phyloP scores from a whole-genome alignment of 1,140 invertebrate genomes.

The Aphidius ervi region DNA sequence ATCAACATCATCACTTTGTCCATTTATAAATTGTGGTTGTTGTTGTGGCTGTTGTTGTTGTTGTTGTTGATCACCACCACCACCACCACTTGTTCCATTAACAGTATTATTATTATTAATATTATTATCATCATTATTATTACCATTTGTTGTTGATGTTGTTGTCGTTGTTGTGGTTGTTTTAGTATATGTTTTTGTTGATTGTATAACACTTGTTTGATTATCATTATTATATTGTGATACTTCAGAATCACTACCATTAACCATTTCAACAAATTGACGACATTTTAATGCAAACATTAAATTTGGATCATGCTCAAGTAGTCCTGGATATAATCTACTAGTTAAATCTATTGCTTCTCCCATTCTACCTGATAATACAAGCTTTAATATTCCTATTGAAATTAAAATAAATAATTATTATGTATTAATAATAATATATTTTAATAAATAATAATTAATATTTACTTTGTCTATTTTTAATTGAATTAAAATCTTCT shows the following conservation, averaged over 20 bases:
- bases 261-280: constrained; percentile 96
- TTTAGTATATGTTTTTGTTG: constrained; percentile 63
- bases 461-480: constrained; percentile 88
- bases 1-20: constrained; percentile 50
- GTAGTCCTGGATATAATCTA: constrained; percentile 82
- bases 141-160: constrained; percentile 50
- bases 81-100: constrained; percentile 28
- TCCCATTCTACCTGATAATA: constrained; percentile 86
- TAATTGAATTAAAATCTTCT: constrained; percentile 92
- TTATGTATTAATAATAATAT: constrained; percentile 1
- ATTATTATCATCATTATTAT: constrained; percentile 50
- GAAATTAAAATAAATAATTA: constrained; percentile 31
- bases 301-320: constrained; percentile 86
- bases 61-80: too few species aligned
- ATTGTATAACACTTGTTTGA: constrained; percentile 72
- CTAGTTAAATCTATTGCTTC: constrained; percentile 90
- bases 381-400: constrained; percentile 87
- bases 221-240: constrained; percentile 52
- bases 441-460: neutral
- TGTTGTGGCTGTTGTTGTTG: constrained; percentile 16
- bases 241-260: constrained; percentile 74
- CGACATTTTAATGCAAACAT: constrained; percentile 93
- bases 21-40: constrained; percentile 46
- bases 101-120: constrained; percentile 46
- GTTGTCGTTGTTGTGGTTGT: constrained; percentile 60